Base-by-base conservation (phyloP, 1,140 invertebrate genomes). In the Geopemphigus sp. region DNA sequence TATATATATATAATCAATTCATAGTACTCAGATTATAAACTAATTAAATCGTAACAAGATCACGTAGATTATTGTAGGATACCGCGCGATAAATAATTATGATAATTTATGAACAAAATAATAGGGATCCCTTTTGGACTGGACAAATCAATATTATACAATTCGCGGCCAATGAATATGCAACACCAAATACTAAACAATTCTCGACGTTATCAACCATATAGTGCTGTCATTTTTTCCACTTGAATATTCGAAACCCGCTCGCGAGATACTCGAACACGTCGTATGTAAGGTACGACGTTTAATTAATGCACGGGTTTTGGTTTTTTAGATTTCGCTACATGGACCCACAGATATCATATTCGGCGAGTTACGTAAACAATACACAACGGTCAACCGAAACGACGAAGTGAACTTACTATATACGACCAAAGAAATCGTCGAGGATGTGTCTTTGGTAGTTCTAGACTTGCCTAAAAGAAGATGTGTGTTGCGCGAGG, bases 21-120 rank as follows among this genome's bases (percentile, higher is more conserved):
- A 47, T 0, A 22, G n/a, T 1, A 19, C 53, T 5, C 32, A 5
- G n/a, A 66, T 14, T 22, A 66, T 29, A 50, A 45, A 5, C 39
- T 11, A 45, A 45, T 66, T 14, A 22, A 22, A 47, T 29, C 15
- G 45, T 47, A 64, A 39, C 32, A n/a, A 64, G 63, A 22, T 5
- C 12, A 6, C 15, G n/a, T 24, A 68, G 39, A 47, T 68, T 47
- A 47, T 47, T 29, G 5, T 45, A 47, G 15, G 19, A 5, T 12
- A 63, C 32, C 5, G 11, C 5, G 11, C 22, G 6, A 29, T n/a
- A 47, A 45, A 39, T 66, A 45, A 66, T 64, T 32, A n/a, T 66
- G 12, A 47, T 66, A 66, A 66, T 66, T 66, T 66, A 66, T 66
- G 63, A 45, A 45, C 63, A 45, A 66, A 45, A 66, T 66, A 45